Evolutionary conservation across 2,113 vertebrate genomes (phyloP).

Genomic region (Glareola pratincola): DNA sequence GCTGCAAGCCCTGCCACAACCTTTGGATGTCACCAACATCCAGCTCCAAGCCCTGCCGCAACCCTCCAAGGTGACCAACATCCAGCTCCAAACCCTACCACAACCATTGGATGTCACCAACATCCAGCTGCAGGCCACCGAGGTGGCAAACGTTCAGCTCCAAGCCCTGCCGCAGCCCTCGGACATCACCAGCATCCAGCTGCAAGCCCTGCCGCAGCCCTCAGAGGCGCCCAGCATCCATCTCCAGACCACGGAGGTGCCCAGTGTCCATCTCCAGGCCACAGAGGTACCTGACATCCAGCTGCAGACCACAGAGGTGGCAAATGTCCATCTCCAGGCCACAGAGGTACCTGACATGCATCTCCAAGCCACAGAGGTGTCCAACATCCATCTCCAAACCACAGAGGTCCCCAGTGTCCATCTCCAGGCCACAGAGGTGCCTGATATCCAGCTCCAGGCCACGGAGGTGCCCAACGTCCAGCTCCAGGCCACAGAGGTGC

Average conservation of each 20-base stretch:
- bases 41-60: constrained; percentile 24
- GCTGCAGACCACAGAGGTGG: background rate
- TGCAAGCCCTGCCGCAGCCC: background rate
- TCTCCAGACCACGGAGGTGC: background rate
- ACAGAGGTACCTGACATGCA: background rate
- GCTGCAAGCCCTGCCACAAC: background rate
- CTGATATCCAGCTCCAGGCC: background rate
- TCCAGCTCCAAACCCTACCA: background rate
- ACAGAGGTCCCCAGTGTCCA: background rate
- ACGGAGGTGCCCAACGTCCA: background rate
- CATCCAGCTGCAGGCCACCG: background rate
- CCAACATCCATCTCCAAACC: background rate
- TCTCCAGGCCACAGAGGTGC: background rate
- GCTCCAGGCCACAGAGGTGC: background rate
- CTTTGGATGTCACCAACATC: constrained; percentile 9
- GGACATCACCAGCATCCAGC: background rate
- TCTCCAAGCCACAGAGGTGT: background rate
- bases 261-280: background rate
- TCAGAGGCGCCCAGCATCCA: background rate
- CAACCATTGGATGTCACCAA: background rate
- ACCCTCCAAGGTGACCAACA: background rate
- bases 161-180: constrained; percentile 13
- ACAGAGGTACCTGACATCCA: background rate
- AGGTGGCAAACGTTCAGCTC: background rate
- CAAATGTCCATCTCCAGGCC: background rate